phyloP scores from a whole-genome alignment of 1,140 invertebrate species.

The Caenorhabditis elegans region WBcel235 BX284605.5:6222001-6222500 shows the following conservation, averaged over 20 bases:
- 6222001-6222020: slow-evolving; percentile 22
- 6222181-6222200: background rate
- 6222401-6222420: background rate
- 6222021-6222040: slow-evolving; percentile 27
- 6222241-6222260: background rate
- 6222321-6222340: slow-evolving; percentile 16
- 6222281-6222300: background rate
- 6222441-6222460: background rate
- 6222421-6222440: background rate
- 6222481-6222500: background rate
- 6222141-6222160: slow-evolving; percentile 18
- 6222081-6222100: slow-evolving; percentile 14
- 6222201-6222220: no score
- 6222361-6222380: background rate
- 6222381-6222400: background rate
- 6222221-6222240: background rate
- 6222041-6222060: background rate
- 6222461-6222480: background rate
- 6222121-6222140: background rate
- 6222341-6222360: background rate
- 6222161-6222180: slow-evolving; percentile 23
- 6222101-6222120: slow-evolving; percentile 9
- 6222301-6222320: slow-evolving; percentile 9
- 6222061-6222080: background rate
- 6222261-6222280: background rate